Percentiles rank a stretch among this genome's conserved stretches.
Evolutionary conservation across 2,888 invertebrate genomes (phyloP).

Genomic region (Sinotaia quadrata): DNA sequence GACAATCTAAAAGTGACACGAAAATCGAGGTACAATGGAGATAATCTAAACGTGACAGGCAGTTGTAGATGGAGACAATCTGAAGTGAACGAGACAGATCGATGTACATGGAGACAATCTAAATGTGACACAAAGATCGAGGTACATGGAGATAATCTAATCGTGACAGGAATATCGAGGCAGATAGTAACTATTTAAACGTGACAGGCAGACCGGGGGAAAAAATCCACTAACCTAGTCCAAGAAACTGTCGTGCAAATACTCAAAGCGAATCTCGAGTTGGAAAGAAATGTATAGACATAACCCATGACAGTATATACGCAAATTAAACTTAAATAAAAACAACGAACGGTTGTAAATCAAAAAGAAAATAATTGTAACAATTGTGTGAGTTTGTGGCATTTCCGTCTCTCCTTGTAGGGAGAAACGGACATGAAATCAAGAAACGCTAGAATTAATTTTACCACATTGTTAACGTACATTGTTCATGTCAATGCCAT

Average conservation of each 20-base stretch:
- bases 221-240: too few species aligned
- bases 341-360: too few species aligned
- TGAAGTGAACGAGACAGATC: background rate
- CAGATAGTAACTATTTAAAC: background rate
- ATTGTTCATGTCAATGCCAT: slow-evolving; percentile 72
- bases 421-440: too few species aligned
- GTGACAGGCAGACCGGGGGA: background rate
- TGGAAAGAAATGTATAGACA: too few species aligned
- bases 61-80: background rate
- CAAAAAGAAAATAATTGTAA: too few species aligned
- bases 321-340: too few species aligned
- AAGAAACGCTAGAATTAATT: too few species aligned
- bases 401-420: too few species aligned
- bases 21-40: background rate
- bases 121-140: background rate
- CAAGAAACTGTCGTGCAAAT: too few species aligned
- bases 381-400: too few species aligned
- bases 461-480: slow-evolving; percentile 65
- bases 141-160: background rate
- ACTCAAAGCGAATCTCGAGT: too few species aligned
- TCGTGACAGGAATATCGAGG: background rate
- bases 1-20: background rate
- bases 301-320: too few species aligned
- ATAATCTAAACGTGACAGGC: background rate
- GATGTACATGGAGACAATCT: background rate